These are phyloP conservation scores for Gisinianus flammeolus DNA, from an alignment of 2,888 invertebrate species.

Conservation along the genomic window DNA sequence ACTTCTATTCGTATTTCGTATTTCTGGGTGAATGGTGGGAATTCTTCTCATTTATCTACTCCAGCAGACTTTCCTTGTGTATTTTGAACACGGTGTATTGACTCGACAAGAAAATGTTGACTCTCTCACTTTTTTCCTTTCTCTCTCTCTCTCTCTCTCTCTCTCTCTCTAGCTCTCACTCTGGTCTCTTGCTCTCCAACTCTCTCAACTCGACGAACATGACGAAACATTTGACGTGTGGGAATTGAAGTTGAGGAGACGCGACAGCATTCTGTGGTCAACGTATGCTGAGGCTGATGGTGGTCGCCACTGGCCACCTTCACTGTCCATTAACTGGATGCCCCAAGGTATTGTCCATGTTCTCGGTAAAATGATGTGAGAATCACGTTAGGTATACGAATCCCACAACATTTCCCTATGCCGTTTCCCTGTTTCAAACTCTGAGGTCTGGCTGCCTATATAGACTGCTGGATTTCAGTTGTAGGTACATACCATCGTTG, in stretches of 20 bases:
- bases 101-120: background rate
- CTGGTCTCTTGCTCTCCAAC: background rate
- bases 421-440: too few species aligned
- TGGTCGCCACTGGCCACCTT: background rate
- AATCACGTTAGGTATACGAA: too few species aligned
- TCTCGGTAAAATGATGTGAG: too few species aligned
- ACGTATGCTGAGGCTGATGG: background rate
- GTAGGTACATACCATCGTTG: too few species aligned
- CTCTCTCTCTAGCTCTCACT: background rate
- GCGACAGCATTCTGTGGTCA: background rate
- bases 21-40: too few species aligned
- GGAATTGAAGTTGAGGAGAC: slow-evolving; percentile 7
- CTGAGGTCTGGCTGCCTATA: too few species aligned
- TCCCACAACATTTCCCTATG: too few species aligned
- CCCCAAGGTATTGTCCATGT: background rate
- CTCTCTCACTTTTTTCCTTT: background rate
- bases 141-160: background rate
- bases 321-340: background rate
- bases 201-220: background rate
- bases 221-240: background rate
- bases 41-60: background rate
- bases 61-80: background rate
- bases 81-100: background rate
- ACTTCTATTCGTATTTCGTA: too few species aligned
- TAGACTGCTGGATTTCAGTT: too few species aligned